These are phyloP conservation scores for Gorsachius magnificus DNA, from an alignment of 2,797 vertebrate genomes.

Conservation along the genomic window DNA sequence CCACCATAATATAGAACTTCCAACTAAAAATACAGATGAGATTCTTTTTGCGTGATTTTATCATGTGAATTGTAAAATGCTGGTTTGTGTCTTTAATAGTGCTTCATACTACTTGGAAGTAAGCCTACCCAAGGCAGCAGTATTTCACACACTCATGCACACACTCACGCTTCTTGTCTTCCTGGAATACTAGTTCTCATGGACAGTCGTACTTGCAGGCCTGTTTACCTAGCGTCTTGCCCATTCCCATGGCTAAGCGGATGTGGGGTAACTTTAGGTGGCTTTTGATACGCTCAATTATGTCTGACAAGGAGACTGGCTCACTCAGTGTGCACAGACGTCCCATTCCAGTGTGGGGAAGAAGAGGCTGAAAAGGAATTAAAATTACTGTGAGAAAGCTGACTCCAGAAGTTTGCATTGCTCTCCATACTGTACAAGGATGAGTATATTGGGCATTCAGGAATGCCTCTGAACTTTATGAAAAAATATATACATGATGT, in stretches of 20 bases:
- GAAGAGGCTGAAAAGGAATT: constrained; percentile 77
- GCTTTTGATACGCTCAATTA: constrained; percentile 84
- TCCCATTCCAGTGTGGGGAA: constrained; percentile 88
- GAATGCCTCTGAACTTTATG: neutral
- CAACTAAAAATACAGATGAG: neutral
- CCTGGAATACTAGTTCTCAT: neutral
- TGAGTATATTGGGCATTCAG: neutral
- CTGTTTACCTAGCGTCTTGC: constrained; percentile 81
- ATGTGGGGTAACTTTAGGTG: constrained; percentile 86
- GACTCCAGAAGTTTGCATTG: neutral
- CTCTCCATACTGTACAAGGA: neutral
- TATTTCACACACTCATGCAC: neutral
- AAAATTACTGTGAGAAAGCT: neutral
- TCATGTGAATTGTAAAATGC: neutral
- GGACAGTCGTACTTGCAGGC: neutral
- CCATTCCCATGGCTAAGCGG: constrained; percentile 87
- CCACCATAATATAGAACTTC: neutral
- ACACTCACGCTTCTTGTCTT: neutral
- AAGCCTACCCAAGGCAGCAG: neutral
- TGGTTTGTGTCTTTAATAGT: neutral
- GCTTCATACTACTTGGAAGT: neutral
- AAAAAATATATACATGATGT: neutral
- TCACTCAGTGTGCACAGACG: constrained; percentile 83
- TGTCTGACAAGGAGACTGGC: constrained; percentile 75
- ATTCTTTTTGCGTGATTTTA: neutral